Evolutionary conservation across 2,888 invertebrate genomes (phyloP).

Genomic region (Leptinotarsa rubiginosa): DNA sequence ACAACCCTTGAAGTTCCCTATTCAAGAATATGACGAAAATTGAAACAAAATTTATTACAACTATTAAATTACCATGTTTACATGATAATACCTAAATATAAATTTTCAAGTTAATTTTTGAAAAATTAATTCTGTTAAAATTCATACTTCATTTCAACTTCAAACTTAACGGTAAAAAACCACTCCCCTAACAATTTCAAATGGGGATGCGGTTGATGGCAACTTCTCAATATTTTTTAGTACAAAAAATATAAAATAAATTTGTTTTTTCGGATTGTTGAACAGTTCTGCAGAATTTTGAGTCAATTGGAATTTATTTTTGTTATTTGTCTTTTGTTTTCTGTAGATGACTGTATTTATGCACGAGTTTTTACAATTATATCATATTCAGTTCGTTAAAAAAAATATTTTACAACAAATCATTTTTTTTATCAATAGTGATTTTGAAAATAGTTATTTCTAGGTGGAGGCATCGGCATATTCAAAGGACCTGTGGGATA

Average conservation of each 20-base stretch:
- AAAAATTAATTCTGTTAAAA: not conserved
- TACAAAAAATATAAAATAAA: too few species aligned
- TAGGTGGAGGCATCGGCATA: conserved; percentile 71
- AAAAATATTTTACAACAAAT: not conserved
- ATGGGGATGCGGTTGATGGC: not conserved
- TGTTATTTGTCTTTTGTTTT: not conserved
- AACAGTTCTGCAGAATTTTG: too few species aligned
- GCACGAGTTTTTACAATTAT: too few species aligned
- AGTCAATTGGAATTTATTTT: too few species aligned
- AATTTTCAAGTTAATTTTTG: not conserved
- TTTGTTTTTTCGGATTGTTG: too few species aligned
- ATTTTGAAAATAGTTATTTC: conserved; percentile 60
- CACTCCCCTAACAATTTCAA: not conserved
- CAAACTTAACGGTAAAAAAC: not conserved
- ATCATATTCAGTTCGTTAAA: not conserved
- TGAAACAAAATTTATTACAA: too few species aligned
- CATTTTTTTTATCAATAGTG: conserved; percentile 52
- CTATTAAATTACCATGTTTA: not conserved
- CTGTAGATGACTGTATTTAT: not conserved
- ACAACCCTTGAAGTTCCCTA: too few species aligned
- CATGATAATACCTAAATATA: not conserved
- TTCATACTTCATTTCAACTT: not conserved
- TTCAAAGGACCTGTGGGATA: conserved; percentile 79
- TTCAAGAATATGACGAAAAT: not conserved
- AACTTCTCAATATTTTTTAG: too few species aligned